Evolutionary conservation across 2,797 vertebrate species (phyloP).

Genomic region (Hephaestus fuliginosus): DNA sequence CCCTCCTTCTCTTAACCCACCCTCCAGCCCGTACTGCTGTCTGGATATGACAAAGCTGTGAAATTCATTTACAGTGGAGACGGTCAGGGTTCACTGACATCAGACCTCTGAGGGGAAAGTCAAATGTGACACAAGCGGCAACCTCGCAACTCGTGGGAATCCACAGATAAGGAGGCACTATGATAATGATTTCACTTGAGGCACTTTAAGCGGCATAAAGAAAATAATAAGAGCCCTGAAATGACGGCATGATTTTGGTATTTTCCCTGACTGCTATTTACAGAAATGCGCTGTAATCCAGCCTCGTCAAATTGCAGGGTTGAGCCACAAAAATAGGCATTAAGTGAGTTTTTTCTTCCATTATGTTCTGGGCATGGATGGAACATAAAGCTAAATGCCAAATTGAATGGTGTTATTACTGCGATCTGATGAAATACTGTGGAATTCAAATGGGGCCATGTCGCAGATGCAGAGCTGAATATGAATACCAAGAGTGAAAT

Average conservation of each 20-base stretch:
- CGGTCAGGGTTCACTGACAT: neutral
- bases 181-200: conserved; percentile 47
- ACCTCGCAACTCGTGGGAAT: neutral
- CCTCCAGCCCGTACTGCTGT: conserved; percentile 20
- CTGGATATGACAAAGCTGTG: conserved; percentile 59
- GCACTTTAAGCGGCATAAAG: conserved; percentile 51
- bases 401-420: conserved; percentile 55
- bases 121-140: conserved; percentile 10
- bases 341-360: conserved; percentile 61
- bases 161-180: conserved; percentile 18
- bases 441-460: conserved; percentile 50
- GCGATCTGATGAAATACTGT: conserved; percentile 57
- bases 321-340: conserved; percentile 61
- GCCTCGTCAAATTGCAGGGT: conserved; percentile 71
- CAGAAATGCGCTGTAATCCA: conserved; percentile 56
- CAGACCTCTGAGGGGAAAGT: conserved; percentile 29
- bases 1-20: neutral
- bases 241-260: conserved; percentile 40
- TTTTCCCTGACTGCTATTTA: conserved; percentile 68
- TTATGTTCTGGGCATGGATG: conserved; percentile 53
- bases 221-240: conserved; percentile 52
- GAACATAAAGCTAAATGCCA: conserved; percentile 65
- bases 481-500: conserved; percentile 27
- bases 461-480: conserved; percentile 38
- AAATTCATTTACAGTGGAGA: conserved; percentile 52